Evolutionary conservation across 92 coral and sea anemone species (phyloP).

Genomic region (Pocillopora grandis): DNA sequence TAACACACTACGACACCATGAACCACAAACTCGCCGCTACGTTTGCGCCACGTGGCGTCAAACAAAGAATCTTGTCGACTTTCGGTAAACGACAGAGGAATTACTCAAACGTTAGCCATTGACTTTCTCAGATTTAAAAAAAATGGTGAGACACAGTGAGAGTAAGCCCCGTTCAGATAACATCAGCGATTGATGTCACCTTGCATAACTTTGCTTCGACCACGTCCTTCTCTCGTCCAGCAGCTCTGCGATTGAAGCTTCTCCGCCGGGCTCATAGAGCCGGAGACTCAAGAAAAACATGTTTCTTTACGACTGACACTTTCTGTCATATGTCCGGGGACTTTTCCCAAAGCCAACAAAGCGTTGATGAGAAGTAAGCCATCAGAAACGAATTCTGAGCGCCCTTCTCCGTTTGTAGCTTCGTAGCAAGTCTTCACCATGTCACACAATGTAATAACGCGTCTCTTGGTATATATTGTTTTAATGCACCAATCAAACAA

Average conservation of each 20-base stretch:
- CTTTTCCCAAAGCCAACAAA: conserved; percentile 99
- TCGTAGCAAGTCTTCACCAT: conserved; percentile 99
- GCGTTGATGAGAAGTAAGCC: conserved; percentile 84
- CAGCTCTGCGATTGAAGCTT: conserved; percentile 78
- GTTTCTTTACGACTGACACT: conserved; percentile 92
- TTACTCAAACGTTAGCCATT: conserved; percentile 61
- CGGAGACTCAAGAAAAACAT: conserved; percentile 75
- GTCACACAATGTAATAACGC: conserved; percentile 51
- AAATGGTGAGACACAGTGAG: conserved; percentile 98
- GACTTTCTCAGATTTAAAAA: conserved; percentile 95
- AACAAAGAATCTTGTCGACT: background rate
- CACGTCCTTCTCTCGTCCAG: conserved; percentile 69
- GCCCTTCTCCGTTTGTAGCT: conserved; percentile 85
- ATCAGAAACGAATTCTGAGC: conserved; percentile 4
- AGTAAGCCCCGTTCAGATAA: conserved; percentile 99
- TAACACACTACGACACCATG: too few relatives aligned
- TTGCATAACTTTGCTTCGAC: conserved; percentile 99
- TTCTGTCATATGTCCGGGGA: conserved; percentile 99
- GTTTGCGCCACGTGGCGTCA: conserved; percentile 33
- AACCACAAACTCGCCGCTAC: too few relatives aligned
- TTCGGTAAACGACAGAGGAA: background rate
- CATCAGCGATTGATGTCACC: conserved; percentile 64
- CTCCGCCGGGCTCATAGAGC: conserved; percentile 62
- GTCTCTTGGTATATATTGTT: background rate
- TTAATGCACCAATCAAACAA: conserved; percentile 17